Evolutionary conservation across 2,888 invertebrate species (phyloP), one percentile per base, ranked within the genome.

Genomic region (Erebia palarica): DNA sequence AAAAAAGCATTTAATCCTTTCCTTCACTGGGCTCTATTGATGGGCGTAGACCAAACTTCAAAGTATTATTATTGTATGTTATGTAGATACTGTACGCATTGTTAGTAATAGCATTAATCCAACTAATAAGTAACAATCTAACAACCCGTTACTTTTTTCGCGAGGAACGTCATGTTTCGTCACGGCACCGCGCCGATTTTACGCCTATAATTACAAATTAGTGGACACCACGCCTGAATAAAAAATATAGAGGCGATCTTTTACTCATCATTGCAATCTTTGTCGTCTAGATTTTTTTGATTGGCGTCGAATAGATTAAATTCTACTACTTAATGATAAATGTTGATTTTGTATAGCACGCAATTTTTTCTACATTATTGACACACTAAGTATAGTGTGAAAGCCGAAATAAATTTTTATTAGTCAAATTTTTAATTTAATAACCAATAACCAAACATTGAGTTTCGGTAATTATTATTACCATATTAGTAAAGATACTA

Each of bases 141-240:
- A 83, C 75, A 75, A 78, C 76, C 91, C 90, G 90, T 91, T 91
- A 90, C 82, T 88, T 83, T 87, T 88, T 89, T 90, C 79, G 88
- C 87, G 80, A 88, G 83, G 75, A 79, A 78, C 80, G 82, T 78
- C 79, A 80, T 82, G 81, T 77, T 75, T 77, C 81, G 85, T 83
- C 81, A 84, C 82, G 85, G 84, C 80, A 83, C 86, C 84, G 83
- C 80, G 82, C 78, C 79, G 79, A 86, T 89, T 88, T 86, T 82
- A 88, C 88, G 87, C 85, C 82, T 83, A 79, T 85, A 86, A 87
- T 88, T 87, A 85, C 82, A 84, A 88, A 86, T 88, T 85, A 85
- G 81, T 81, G 78, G 79, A 77, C 82, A 82, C 69, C 68, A 73
- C 65, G 63, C 49, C 36, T 27, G 42, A 57, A 72, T 63, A 68